A percentile compares a stretch with the other conserved stretches of the same genome.
phyloP scores from a whole-genome alignment of 2,888 invertebrate species.

The Panorpa germanica region DNA sequence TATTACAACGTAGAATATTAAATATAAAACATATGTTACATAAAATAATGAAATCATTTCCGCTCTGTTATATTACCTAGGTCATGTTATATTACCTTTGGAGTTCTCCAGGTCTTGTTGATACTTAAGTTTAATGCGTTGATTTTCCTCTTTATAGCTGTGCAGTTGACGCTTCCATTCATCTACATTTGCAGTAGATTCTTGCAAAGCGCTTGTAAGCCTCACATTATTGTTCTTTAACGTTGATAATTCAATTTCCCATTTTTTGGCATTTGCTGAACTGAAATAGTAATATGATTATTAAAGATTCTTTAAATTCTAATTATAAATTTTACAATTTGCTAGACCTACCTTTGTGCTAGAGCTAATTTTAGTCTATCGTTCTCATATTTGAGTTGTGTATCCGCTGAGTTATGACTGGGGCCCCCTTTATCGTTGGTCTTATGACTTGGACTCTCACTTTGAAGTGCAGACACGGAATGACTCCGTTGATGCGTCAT shows the following conservation, averaged over 20 bases:
- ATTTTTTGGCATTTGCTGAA: constrained; percentile 95
- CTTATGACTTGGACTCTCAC: constrained; percentile 25
- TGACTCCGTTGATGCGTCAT: constrained; percentile 40
- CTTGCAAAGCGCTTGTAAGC: constrained; percentile 84
- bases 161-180: constrained; percentile 97
- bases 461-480: constrained; percentile 35
- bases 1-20: not conserved
- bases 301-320: no score
- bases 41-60: constrained; percentile 21
- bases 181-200: constrained; percentile 91
- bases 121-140: constrained; percentile 56
- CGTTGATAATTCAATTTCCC: constrained; percentile 93
- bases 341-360: constrained; percentile 62
- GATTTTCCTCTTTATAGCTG: constrained; percentile 79
- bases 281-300: constrained; percentile 28
- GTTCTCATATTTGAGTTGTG: constrained; percentile 92
- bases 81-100: constrained; percentile 25
- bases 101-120: constrained; percentile 50
- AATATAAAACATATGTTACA: not conserved
- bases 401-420: constrained; percentile 33
- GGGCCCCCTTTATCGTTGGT: constrained; percentile 12
- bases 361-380: constrained; percentile 88
- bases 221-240: constrained; percentile 91
- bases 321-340: no score
- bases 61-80: constrained; percentile 19